Base-by-base conservation (phyloP, 2,888 invertebrate genomes). In the Oxycera nigricornis region DNA sequence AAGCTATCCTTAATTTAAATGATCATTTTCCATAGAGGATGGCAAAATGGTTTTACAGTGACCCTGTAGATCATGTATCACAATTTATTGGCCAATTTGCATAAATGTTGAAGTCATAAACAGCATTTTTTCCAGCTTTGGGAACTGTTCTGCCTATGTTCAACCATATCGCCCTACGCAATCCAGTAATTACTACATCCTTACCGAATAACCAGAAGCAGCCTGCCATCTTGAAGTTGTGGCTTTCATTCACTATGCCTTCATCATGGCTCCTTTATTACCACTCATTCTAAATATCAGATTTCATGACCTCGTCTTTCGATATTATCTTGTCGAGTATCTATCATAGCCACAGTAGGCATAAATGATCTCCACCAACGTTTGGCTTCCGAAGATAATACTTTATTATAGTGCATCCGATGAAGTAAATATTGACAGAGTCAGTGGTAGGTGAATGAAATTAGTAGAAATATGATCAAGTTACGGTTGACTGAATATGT, bases 361-460 rank as follows among this genome's bases (percentile, higher is more conserved):
- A 2, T 46, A 11, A 3, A 46, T 46, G 46, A 46, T 46, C 46
- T 17, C 17, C 46, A 46, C 14, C 6, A 46, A 11, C 3, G 14
- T 46, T 46, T 46, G 46, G 46, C 46, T 46, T 46, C 46, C 46
- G 46, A 46, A n/a, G 14, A 17, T 46, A 46, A 46, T n/a, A 46
- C 11, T n/a, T 46, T 3, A 2, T n/a, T 31, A 61, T 61, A 28
- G 28, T 11, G 31, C 61, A 30, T 26, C 31, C 61, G n/a, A 17
- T 61, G 20, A 14, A 61, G 31, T 31, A 9, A 17, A 17, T 30
- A 61, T 61, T 61, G 61, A 31, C 31, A 28, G 61, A 6, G 24
- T 61, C 31, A 61, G n/a, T 61, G 61, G 30, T 61, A 61, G 61
- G 61, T 61, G 31, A 61, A 61, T 61, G 31, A 17, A 61, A 61